Conservation (phyloP, 2,797 vertebrate genomes). For the Onychomys torridus region DNA sequence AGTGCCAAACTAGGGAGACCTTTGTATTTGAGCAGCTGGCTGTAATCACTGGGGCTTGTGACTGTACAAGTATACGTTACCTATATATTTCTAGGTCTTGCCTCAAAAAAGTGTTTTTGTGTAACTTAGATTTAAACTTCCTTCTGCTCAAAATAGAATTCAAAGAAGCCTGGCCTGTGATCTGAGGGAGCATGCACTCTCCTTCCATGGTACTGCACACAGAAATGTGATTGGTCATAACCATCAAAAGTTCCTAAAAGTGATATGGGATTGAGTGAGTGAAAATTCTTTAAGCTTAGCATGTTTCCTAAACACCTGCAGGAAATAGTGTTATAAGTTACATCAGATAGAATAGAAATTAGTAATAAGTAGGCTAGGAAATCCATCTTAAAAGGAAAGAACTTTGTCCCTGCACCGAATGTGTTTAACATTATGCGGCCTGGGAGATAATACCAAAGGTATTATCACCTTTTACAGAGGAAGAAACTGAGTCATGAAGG, state of each 20-base stretch:
- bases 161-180: conserved; percentile 3
- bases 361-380: conserved; percentile 43
- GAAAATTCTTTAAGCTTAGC: neutral
- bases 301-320: neutral
- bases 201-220: neutral
- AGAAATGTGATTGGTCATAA: neutral
- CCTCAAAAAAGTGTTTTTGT: conserved; percentile 27
- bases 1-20: neutral
- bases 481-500: conserved; percentile 18
- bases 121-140: conserved; percentile 51
- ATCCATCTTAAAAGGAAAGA: conserved; percentile 27
- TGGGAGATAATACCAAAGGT: neutral
- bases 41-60: neutral
- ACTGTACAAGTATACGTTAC: neutral
- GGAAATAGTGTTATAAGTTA: neutral
- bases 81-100: conserved; percentile 25
- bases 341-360: conserved; percentile 26
- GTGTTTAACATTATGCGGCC: neutral
- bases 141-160: conserved; percentile 26
- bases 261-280: neutral
- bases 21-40: conserved; percentile 1
- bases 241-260: conserved; percentile 14
- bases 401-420: neutral
- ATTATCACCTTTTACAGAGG: neutral
- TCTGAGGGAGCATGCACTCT: neutral